Evolutionary conservation across 53 echinoderm and acorn worm species (phyloP), one percentile per base, ranked within the genome.

Genomic region (Echinometra lucunter): DNA sequence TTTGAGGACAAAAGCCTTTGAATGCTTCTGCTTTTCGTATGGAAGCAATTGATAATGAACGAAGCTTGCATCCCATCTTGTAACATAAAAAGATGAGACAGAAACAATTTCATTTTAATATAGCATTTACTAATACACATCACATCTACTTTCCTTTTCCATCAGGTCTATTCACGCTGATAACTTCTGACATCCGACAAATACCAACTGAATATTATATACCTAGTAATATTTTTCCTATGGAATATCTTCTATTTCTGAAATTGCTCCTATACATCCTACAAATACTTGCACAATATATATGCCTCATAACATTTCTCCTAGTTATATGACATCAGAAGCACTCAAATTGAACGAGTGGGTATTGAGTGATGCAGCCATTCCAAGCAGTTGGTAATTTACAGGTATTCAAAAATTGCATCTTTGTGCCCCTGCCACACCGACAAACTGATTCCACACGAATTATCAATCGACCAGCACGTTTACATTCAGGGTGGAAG

Each of bases 291-390:
- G n/a, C n/a, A n/a, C n/a, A n/a, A n/a, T n/a, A n/a, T 53, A 42
- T 78, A 78, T 78, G 78, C 35, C 78, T 78, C 38, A 42, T 78
- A 42, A 42, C 19, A 78, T 78, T 78, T 78, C 38, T 21, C 38
- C 38, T 78, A 78, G 38, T 78, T 42, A 42, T 42, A 78, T 78
- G 40, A 18, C 38, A 78, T 78, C 42, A 42, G 19, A 42, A 42
- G 42, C 19, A 42, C 2, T 78, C 42, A 17, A 40, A 78, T 42
- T 78, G 78, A 32, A 28, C 4, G 30, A 42, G 21, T 78, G 78
- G 42, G 19, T 78, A 78, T 78, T 38, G 78, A 78, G 78, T 78
- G 78, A 78, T 78, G 42, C 9, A 78, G 78, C 21, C 19, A 78
- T 78, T 78, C 11, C 21, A 63, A 63, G 63, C 63, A 63, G 21